phyloP scores from a whole-genome alignment of 2,797 vertebrate genomes.

The Vultur gryphus region DNA sequence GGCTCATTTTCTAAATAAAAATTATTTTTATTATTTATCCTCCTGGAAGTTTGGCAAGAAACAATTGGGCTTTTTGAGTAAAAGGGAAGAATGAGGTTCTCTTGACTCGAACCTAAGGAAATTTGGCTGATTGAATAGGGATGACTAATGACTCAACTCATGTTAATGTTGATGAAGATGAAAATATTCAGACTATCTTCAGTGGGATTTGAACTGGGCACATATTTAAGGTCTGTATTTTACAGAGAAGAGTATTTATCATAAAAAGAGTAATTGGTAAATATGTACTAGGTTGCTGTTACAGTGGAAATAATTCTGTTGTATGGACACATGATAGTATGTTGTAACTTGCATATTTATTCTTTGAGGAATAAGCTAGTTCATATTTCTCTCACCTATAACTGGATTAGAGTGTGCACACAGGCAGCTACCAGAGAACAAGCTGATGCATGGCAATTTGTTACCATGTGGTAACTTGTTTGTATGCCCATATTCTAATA shows the following conservation, averaged over 20 bases:
- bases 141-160: not conserved
- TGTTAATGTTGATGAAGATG: slow-evolving; percentile 31
- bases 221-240: slow-evolving; percentile 32
- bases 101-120: slow-evolving; percentile 9
- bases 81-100: slow-evolving; percentile 34
- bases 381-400: not conserved
- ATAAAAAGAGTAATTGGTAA: not conserved
- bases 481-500: not conserved
- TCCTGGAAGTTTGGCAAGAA: slow-evolving; percentile 27
- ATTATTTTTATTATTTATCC: not conserved
- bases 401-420: not conserved
- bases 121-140: slow-evolving; percentile 26
- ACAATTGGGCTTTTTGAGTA: slow-evolving; percentile 24
- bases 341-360: not conserved
- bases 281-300: not conserved
- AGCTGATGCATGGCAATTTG: not conserved
- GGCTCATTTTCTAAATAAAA: not conserved
- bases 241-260: not conserved
- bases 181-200: not conserved
- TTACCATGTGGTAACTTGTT: not conserved
- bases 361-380: not conserved
- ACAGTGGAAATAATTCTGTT: not conserved
- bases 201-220: slow-evolving; percentile 35
- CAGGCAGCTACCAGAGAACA: not conserved
- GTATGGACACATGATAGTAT: not conserved